Conservation (phyloP, 2,888 invertebrate species). For the Apotomis betuletana region DNA sequence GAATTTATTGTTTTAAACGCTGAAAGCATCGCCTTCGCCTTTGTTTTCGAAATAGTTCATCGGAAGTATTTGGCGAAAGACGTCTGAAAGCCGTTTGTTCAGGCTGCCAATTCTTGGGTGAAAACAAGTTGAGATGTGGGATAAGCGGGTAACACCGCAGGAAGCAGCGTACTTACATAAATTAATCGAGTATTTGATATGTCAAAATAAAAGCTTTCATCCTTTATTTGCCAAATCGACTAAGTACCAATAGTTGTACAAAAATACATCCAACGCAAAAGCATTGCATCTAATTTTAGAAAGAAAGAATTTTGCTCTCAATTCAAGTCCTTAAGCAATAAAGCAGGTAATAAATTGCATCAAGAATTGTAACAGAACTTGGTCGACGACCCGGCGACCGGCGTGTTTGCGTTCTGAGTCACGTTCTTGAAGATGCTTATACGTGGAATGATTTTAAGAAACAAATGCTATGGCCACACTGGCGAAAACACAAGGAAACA, state of each 20-base stretch:
- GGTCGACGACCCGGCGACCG: slow-evolving; percentile 15
- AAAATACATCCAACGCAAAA: background rate
- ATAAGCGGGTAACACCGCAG: too few species aligned
- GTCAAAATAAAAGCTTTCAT: background rate
- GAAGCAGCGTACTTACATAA: too few species aligned
- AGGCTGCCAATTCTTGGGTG: too few species aligned
- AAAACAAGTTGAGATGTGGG: too few species aligned
- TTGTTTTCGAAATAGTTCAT: slow-evolving; percentile 4
- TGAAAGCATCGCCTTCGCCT: slow-evolving; percentile 9
- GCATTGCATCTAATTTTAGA: slow-evolving; percentile 16
- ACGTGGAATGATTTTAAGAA: background rate
- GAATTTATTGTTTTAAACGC: slow-evolving; percentile 12
- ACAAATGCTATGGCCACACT: background rate
- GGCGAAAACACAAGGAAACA: too few species aligned
- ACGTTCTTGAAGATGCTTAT: background rate
- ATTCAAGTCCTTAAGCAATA: background rate
- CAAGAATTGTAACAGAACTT: slow-evolving; percentile 18
- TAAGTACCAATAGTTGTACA: background rate
- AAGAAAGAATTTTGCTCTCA: slow-evolving; percentile 7
- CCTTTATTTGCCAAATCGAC: background rate
- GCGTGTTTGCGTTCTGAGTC: background rate
- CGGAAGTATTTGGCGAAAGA: background rate
- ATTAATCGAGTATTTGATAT: too few species aligned
- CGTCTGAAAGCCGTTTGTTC: background rate
- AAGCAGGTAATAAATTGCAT: slow-evolving; percentile 21